Evolutionary conservation across 2,888 invertebrate species (phyloP).

Genomic region (Brachyptera risi): DNA sequence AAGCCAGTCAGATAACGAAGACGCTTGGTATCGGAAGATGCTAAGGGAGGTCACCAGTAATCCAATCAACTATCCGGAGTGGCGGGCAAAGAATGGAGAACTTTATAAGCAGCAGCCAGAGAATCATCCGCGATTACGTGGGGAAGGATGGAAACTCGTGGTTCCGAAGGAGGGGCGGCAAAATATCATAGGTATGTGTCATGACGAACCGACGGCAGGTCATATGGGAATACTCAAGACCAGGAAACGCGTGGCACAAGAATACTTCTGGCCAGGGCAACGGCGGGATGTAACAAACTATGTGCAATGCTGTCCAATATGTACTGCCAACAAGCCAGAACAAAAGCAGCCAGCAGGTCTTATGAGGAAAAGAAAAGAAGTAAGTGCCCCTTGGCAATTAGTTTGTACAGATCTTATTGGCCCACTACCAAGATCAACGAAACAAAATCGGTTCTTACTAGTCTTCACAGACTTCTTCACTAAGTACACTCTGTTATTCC

Average conservation of each 20-base stretch:
- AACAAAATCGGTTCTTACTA: not conserved
- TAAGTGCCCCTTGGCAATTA: conserved; percentile 31
- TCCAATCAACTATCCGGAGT: not conserved
- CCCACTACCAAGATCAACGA: conserved; percentile 31
- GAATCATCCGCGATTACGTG: not conserved
- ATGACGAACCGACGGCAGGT: conserved; percentile 36
- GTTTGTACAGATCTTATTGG: conserved; percentile 34
- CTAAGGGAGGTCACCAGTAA: not conserved
- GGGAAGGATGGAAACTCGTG: conserved; percentile 31
- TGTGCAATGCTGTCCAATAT: conserved; percentile 34
- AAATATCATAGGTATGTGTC: conserved; percentile 31
- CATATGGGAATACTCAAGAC: conserved; percentile 37
- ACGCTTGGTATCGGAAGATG: conserved; percentile 14
- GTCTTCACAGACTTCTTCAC: not conserved
- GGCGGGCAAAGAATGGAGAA: not conserved
- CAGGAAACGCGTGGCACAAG: conserved; percentile 21
- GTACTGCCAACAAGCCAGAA: conserved; percentile 34
- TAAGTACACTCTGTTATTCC: not conserved
- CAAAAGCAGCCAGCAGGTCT: conserved; percentile 32
- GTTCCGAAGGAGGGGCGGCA: conserved; percentile 27
- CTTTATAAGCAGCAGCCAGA: not conserved
- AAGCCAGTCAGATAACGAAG: no score
- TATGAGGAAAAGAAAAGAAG: conserved; percentile 33
- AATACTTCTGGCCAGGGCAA: conserved; percentile 39
- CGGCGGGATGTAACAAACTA: conserved; percentile 34